A percentile compares a stretch with the other conserved stretches of the same genome.
These are phyloP conservation scores for Apamea anceps DNA, from an alignment of 2,888 invertebrate genomes.

Conservation along the genomic window DNA sequence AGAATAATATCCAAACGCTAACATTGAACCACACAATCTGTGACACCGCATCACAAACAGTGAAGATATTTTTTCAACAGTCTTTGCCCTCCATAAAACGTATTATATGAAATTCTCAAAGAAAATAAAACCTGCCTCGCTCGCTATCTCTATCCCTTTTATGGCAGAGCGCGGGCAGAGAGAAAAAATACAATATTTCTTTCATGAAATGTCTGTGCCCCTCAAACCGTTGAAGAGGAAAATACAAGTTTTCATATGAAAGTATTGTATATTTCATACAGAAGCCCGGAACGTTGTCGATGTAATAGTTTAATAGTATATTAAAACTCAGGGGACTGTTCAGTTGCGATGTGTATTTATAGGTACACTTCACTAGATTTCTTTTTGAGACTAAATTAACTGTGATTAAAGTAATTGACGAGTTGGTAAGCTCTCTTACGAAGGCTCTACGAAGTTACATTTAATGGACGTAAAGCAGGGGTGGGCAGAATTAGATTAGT, in stretches of 20 bases:
- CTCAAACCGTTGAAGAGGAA: conserved; percentile 72
- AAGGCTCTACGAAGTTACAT: background rate
- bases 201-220: conserved; percentile 65
- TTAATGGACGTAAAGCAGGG: background rate
- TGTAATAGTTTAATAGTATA: conserved; percentile 57
- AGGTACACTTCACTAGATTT: background rate
- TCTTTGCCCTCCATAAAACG: conserved; percentile 64
- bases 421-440: background rate
- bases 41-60: conserved; percentile 49
- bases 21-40: conserved; percentile 41
- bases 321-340: conserved; percentile 45
- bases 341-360: conserved; percentile 16
- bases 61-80: conserved; percentile 49
- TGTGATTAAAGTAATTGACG: background rate
- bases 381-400: background rate
- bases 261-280: conserved; percentile 59
- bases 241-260: conserved; percentile 73
- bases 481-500: background rate
- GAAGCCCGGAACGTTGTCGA: conserved; percentile 34
- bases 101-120: conserved; percentile 73
- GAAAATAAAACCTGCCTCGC: conserved; percentile 70
- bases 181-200: conserved; percentile 69
- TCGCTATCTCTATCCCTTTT: conserved; percentile 70
- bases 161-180: conserved; percentile 65
- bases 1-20: conserved; percentile 24